Conservation (phyloP, 2,888 invertebrate species). For the Odontocolon sp. region DNA sequence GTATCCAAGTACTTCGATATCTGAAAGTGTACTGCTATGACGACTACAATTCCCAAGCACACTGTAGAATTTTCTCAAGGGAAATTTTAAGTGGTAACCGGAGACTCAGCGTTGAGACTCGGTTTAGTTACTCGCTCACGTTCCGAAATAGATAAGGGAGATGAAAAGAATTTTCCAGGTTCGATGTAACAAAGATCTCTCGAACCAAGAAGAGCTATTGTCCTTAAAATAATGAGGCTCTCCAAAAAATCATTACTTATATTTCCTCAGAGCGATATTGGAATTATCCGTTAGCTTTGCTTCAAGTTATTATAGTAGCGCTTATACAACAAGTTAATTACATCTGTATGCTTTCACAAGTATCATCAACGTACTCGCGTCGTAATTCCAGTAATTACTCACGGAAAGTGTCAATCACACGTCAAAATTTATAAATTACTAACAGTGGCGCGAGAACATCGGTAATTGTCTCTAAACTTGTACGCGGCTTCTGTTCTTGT, state of each 20-base stretch:
- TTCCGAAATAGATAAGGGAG: not conserved
- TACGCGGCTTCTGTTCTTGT: conserved; percentile 24
- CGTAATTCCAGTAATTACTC: conserved; percentile 28
- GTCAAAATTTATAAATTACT: conserved; percentile 30
- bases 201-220: conserved; percentile 1
- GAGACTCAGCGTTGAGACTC: conserved; percentile 20
- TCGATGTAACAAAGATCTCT: not conserved
- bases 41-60: conserved; percentile 28
- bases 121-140: not conserved
- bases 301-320: no score
- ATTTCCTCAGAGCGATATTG: no score
- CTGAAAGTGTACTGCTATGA: conserved; percentile 25
- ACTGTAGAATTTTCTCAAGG: conserved; percentile 9
- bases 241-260: not conserved
- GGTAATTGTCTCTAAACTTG: conserved; percentile 39
- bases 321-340: not conserved
- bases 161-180: not conserved
- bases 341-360: not conserved
- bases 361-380: not conserved
- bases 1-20: conserved; percentile 18
- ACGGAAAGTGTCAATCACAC: conserved; percentile 35
- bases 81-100: conserved; percentile 20
- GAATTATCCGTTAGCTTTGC: no score
- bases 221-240: conserved; percentile 8
- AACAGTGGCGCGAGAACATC: conserved; percentile 6